These are phyloP conservation scores for Lophotriccus pileatus DNA, from an alignment of 2,797 vertebrate species.

Conservation along the genomic window DNA sequence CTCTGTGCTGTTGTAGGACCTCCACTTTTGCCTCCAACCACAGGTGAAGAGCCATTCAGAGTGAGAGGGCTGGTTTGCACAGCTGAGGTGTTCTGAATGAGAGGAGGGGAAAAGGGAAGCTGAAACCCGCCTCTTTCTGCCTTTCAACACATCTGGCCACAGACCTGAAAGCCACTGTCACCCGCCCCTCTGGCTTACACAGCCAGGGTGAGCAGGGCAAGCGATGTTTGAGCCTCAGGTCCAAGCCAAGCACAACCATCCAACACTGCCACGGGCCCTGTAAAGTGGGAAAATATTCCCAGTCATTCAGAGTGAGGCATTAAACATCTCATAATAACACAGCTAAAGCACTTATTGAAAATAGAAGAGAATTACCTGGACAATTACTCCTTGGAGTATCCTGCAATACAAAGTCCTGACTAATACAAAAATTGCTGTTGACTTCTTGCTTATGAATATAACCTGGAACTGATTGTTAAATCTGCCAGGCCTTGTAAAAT, in stretches of 20 bases:
- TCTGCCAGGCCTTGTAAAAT: neutral
- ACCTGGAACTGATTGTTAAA: neutral
- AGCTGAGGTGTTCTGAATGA: neutral
- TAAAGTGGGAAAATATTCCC: neutral
- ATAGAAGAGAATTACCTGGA: neutral
- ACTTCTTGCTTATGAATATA: slow-evolving; percentile 8
- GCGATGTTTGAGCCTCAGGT: neutral
- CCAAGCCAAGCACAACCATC: neutral
- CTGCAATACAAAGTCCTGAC: neutral
- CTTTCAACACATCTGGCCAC: neutral
- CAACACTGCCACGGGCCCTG: neutral
- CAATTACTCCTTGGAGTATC: neutral
- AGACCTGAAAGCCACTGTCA: neutral
- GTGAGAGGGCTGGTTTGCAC: neutral
- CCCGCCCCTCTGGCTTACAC: neutral
- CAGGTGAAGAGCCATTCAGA: neutral
- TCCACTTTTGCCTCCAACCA: neutral
- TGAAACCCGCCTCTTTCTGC: neutral
- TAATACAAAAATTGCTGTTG: slow-evolving; percentile 11
- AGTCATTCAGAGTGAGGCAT: neutral
- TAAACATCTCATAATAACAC: neutral
- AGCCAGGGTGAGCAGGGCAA: neutral
- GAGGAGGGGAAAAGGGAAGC: neutral
- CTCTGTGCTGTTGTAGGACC: neutral
- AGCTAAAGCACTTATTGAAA: neutral